phyloP scores from a whole-genome alignment of 2,888 invertebrate genomes.

The Lasioglossum vierecki region DNA sequence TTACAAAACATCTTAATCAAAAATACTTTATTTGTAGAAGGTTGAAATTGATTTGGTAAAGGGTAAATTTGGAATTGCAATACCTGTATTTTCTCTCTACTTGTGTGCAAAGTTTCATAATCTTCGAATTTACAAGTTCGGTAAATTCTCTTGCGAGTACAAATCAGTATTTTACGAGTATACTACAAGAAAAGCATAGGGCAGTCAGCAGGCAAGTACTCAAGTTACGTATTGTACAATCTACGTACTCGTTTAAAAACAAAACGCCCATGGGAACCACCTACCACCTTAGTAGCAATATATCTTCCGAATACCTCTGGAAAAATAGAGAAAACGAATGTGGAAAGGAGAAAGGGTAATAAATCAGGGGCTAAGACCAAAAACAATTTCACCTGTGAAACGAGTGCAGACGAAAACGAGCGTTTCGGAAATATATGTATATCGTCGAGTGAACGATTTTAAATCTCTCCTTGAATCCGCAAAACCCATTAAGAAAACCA shows the following conservation, averaged over 20 bases:
- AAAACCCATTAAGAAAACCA: background rate
- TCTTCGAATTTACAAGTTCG: no score
- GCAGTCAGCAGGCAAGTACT: conserved; percentile 13
- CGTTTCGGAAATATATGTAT: background rate
- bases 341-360: conserved; percentile 41
- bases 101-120: no score
- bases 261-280: conserved; percentile 19
- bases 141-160: background rate
- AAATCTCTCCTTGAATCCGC: background rate
- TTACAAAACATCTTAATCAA: no score
- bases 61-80: no score
- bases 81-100: no score
- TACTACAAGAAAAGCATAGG: background rate
- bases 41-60: no score
- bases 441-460: conserved; percentile 1
- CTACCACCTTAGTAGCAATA: conserved; percentile 26
- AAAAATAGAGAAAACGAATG: conserved; percentile 21
- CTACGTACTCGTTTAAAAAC: conserved; percentile 36
- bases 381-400: conserved; percentile 51
- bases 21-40: no score
- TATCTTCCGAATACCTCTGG: conserved; percentile 42
- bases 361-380: conserved; percentile 44
- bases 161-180: background rate
- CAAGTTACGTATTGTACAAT: conserved; percentile 24
- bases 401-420: conserved; percentile 23